Evolutionary conservation across 2,797 vertebrate species (phyloP), one percentile per base, ranked within the genome.

Genomic region (Bovichtus variegatus): DNA sequence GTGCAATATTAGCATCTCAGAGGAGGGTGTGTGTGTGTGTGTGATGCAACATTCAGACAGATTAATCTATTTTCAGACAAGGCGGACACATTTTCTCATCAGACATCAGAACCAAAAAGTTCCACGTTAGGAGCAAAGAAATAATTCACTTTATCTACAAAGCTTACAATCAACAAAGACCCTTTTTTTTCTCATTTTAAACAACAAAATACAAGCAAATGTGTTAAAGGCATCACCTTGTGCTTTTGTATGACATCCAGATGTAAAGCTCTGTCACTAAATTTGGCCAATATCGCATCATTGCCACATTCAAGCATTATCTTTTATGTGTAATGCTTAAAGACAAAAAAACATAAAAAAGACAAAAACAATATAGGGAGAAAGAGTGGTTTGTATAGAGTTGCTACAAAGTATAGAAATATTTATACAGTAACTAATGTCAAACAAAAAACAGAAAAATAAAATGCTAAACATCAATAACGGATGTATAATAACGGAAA

Each of bases 1-100:
- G 91, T 91, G 91, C 82, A 86, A 89, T 76, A 87, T 85, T 79
- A 78, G 65, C 67, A 80, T 76, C 69, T 78, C 71, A 74, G 71
- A 80, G 40, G 65, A 89, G 53, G n/a, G 31, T 41, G 62, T 57
- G 51, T 54, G n/a, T 29, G 53, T 49, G 58, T 59, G 58, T 47
- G 86, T 75, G 78, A 84, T 85, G 82, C 75, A 89, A 88, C 74
- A 85, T 76, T 93, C 81, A 88, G 84, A 83, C 82, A 85, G 69
- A 85, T 81, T 81, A 53, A 89, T 85, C 82, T 87, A 86, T 89
- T 89, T 82, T 71, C 61, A 91, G 81, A 82, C 73, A 70, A 84
- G 70, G 78, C 78, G 87, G 74, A 85, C 80, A 80, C 60, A 64
- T 81, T 66, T 79, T 81, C 57, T 78, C 78, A 82, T 83, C 70